These are phyloP conservation scores for Nannoperca obscura DNA, from an alignment of 2,797 vertebrate genomes.

Conservation along the genomic window DNA sequence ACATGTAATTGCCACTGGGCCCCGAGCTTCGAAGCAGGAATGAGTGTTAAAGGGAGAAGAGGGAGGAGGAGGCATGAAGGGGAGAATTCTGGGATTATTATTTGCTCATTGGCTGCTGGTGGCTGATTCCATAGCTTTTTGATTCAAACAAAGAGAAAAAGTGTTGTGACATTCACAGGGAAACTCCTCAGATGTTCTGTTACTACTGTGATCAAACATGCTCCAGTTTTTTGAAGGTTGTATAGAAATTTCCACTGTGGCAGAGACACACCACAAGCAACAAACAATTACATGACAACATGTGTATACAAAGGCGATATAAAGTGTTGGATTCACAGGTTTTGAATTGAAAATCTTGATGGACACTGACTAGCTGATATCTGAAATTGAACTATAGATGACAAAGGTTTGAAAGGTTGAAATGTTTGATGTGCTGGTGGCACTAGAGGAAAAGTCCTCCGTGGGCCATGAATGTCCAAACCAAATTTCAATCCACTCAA, in stretches of 20 bases:
- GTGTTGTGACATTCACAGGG: not conserved
- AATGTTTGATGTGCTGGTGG: not conserved
- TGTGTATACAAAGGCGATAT: not conserved
- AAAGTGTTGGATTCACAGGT: too few species aligned
- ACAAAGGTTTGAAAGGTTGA: not conserved
- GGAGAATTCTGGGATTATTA: constrained; percentile 11
- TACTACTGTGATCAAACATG: not conserved
- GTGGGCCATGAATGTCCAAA: not conserved
- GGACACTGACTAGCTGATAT: not conserved
- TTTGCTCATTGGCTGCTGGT: not conserved
- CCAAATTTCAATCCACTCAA: not conserved
- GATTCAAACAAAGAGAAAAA: not conserved
- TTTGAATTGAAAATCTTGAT: not conserved
- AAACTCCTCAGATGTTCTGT: not conserved
- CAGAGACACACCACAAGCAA: not conserved
- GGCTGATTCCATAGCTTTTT: constrained; percentile 1
- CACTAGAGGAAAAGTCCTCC: too few species aligned
- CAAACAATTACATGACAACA: not conserved
- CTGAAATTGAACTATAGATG: not conserved
- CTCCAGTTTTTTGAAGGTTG: not conserved
- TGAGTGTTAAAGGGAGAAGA: not conserved
- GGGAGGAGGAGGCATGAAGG: constrained; percentile 7
- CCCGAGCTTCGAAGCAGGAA: constrained; percentile 20
- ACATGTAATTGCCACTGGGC: constrained; percentile 34
- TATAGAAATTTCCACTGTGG: not conserved